Conservation (phyloP, 2,113 vertebrate species). For the Dipodomys stephensi region DNA sequence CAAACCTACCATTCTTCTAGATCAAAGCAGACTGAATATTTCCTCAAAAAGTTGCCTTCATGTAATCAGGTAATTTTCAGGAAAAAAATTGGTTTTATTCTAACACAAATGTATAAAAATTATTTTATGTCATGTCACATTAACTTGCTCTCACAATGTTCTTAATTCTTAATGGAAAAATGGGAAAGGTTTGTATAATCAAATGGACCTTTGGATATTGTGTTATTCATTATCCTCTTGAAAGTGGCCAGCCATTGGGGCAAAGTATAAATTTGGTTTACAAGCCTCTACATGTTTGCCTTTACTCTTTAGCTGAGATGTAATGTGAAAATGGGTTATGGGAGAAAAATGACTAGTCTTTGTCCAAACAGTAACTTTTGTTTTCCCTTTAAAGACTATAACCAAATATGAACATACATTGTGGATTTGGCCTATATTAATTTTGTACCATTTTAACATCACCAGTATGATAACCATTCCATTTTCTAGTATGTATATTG, state of each 20-base stretch:
- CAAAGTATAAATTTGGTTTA: not conserved
- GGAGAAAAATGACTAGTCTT: not conserved
- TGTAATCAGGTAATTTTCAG: constrained; percentile 53
- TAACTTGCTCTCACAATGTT: constrained; percentile 37
- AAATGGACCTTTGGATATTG: not conserved
- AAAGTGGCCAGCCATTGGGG: not conserved
- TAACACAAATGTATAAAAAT: constrained; percentile 46
- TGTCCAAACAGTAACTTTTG: not conserved
- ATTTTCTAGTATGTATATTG: not conserved
- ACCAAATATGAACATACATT: constrained; percentile 3
- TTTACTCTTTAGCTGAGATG: constrained; percentile 16
- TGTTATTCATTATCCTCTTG: not conserved
- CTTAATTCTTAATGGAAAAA: constrained; percentile 49
- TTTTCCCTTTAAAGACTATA: not conserved
- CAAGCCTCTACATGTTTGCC: not conserved
- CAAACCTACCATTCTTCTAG: not conserved
- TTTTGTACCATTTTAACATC: not conserved
- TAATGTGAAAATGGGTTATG: not conserved
- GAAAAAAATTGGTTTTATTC: constrained; percentile 55
- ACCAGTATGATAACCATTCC: not conserved
- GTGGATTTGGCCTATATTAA: not conserved
- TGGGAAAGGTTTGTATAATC: not conserved
- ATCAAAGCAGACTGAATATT: constrained; percentile 65
- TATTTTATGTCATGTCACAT: constrained; percentile 21
- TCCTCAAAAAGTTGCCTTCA: constrained; percentile 52